A percentile compares a stretch with the other conserved stretches of the same genome.
Conservation (phyloP, 2,888 invertebrate genomes). For the Eupithecia subfuscata region DNA sequence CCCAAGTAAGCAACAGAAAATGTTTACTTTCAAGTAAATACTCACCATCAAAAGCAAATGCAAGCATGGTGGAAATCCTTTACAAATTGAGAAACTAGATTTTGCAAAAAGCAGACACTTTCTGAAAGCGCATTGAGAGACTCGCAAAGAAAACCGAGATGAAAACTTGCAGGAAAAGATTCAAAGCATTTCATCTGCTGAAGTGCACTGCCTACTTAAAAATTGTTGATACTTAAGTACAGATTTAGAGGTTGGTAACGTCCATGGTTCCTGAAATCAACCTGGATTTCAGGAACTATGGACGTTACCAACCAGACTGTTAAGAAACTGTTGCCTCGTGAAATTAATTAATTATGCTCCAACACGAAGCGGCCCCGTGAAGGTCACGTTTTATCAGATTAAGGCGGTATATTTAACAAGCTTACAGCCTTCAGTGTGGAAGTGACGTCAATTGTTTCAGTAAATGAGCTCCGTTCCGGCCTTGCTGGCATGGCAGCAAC, state of each 20-base stretch:
- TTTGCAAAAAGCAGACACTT: conserved; percentile 44
- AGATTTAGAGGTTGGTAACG: conserved; percentile 9
- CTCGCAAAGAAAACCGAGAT: conserved; percentile 51
- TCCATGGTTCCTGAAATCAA: not conserved
- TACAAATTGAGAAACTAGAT: conserved; percentile 36
- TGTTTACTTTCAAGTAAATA: not conserved
- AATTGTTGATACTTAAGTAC: conserved; percentile 39
- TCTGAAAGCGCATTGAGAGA: conserved; percentile 52
- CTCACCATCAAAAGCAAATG: conserved; percentile 20
- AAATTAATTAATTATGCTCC: conserved; percentile 42
- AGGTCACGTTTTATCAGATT: conserved; percentile 64
- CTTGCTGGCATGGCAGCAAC: conserved; percentile 61
- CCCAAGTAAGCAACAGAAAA: not conserved
- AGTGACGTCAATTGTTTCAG: conserved; percentile 82
- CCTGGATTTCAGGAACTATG: too few species aligned
- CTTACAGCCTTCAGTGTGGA: conserved; percentile 64
- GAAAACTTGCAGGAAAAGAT: conserved; percentile 54
- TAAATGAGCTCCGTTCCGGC: conserved; percentile 70
- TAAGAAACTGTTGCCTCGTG: conserved; percentile 37
- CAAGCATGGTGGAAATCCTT: conserved; percentile 33
- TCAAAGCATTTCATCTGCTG: conserved; percentile 57
- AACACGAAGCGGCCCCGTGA: conserved; percentile 49
- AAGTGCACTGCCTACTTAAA: conserved; percentile 45
- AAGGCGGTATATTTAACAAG: conserved; percentile 66
- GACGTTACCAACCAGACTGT: conserved; percentile 15